Evolutionary conservation across 2,797 vertebrate species (phyloP), one percentile per base, ranked within the genome.

Genomic region (Caiman crocodilus): DNA sequence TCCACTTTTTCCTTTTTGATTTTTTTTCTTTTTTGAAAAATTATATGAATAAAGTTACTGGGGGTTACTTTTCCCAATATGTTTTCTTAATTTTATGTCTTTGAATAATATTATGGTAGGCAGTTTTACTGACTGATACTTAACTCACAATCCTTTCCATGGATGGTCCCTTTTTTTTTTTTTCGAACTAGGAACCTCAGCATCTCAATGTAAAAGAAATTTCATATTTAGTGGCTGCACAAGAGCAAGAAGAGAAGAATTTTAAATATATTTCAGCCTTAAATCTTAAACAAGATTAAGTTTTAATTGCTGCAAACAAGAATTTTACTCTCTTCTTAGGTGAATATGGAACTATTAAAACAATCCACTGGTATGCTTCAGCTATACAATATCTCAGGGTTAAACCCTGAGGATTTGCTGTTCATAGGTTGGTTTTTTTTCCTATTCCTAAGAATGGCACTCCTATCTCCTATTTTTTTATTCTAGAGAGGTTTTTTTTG

Each of bases 81-180:
- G 58, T 21, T 73, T 25, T 58, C 28, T 90, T 57, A 17, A 55
- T 9, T 76, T 76, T 63, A 5, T 58, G 63, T 42, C 78, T 64
- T 50, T 59, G 26, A 84, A 55, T 74, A 84, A 9, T 28, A 32
- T 23, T 59, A 4, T 6, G 26, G 14, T 79, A 74, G 58, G 32
- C 26, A 73, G 14, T 55, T 71, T 35, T 78, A 50, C 26, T 73
- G 5, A 25, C 58, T 78, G 58, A 65, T 32, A 78, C 9, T 8
- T 74, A 18, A 11, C 11, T 56, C 3, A 42, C 74, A 9, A 1
- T 55, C 60, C 65, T 42, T 16, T 25, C 42, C 20, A 79, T 14
- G 35, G 15, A 65, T 14, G n/a, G 79, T 83, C 65, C 56, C 16
- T 60, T 84, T 35, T 63, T 0, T 35, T 63, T 0, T 0, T 10